These are phyloP conservation scores for Catharus bicknelli DNA, from an alignment of 2,113 vertebrate species.

Conservation along the genomic window DNA sequence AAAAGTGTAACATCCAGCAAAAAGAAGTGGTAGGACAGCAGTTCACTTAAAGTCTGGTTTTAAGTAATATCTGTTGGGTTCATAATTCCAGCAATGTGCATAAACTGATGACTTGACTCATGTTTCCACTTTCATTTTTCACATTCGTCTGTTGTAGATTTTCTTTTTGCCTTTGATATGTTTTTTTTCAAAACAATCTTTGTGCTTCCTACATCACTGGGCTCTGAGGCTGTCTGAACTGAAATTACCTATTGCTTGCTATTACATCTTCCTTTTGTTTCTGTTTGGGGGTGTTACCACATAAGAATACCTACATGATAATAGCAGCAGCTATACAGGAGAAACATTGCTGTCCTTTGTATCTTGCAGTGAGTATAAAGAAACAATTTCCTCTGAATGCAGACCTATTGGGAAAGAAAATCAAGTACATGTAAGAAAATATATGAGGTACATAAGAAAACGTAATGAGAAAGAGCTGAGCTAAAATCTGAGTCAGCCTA, in stretches of 20 bases:
- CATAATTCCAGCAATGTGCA: not conserved
- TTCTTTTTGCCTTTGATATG: not conserved
- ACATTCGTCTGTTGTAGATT: not conserved
- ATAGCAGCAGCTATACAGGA: not conserved
- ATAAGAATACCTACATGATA: not conserved
- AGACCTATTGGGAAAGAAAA: not conserved
- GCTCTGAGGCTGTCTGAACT: not conserved
- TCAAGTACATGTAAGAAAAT: not conserved
- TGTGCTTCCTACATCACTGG: not conserved
- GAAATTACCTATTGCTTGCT: not conserved
- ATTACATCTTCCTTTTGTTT: not conserved
- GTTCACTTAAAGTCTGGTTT: not conserved
- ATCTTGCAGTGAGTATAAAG: not conserved
- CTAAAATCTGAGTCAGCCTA: not conserved
- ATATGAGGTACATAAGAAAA: not conserved
- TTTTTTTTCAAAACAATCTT: not conserved
- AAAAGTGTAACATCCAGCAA: not conserved
- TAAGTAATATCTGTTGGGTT: not conserved
- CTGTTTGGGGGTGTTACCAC: not conserved
- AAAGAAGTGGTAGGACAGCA: not conserved
- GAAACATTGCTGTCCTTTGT: not conserved
- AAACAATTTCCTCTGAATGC: not conserved
- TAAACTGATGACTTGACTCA: not conserved
- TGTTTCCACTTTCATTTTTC: not conserved
- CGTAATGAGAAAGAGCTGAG: not conserved